Base-by-base conservation (phyloP, 2,888 invertebrate genomes). In the Sinotaia quadrata region DNA sequence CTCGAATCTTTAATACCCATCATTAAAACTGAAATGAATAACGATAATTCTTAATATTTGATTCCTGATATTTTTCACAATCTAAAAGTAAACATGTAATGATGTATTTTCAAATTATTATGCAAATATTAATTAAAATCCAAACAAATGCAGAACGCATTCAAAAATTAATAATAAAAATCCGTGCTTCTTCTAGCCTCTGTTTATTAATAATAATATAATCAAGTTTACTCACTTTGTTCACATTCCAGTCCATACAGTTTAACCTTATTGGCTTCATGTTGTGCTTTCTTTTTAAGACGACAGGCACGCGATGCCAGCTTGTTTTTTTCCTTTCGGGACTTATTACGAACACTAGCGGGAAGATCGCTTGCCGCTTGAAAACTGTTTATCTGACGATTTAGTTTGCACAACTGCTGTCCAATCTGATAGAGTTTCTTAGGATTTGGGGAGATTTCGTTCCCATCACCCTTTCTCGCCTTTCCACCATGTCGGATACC, bases 251-350 rank as follows among this genome's bases (percentile, higher is more conserved):
- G 91, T 44, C 98, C 98, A 86, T 92, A 94, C 2, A 98, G 90
- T 90, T 98, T 98, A 67, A 98, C 92, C 90, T 98, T 98, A 87
- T 98, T 98, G 2, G 98, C 98, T 89, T 98, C 98, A 88, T 98
- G 98, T 87, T 98, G 98, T 4, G 98, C 98, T 90, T 98, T 98
- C 89, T 98, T 98, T 91, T 98, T 98, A 84, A 98, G 91, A 41
- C 98, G 92, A 87, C 98, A 98, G 37, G 97, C 98, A 73, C 98
- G 91, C 83, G 98, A 98, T 12, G 98, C 98, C 67, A 98, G 90
- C 89, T 98, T 98, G 88, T 98, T 98, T 88, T 98, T 98, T 88
- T 98, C 98, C 88, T 97, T 97, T 67, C 97, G 81, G 5, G 85
- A 79, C 70, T 81, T 84, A 59, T 79, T 80, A 34, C 86, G 73